Evolutionary conservation across 2,113 vertebrate genomes (phyloP), one percentile per base, ranked within the genome.

Genomic region (Cyrtonyx montezumae): DNA sequence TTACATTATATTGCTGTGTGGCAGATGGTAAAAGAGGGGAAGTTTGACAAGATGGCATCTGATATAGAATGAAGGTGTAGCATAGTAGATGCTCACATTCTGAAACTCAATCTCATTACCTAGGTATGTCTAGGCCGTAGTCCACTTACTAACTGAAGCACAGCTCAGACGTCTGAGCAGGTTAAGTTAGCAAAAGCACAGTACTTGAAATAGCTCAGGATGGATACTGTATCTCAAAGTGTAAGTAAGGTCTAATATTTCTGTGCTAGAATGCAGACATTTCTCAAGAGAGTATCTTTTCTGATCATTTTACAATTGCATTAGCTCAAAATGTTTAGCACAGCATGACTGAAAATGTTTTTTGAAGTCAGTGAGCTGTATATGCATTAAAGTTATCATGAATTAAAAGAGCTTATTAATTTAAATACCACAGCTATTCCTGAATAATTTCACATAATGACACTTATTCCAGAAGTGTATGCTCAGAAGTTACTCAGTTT

Each of bases 201-300:
- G 56, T 53, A 75, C 30, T 8, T 79, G 40, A n/a, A 75, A 26
- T 73, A 49, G 28, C 45, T 83, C 49, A 74, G n/a, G 36, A 25
- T 83, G 25, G 59, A 70, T 74, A 69, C 40, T 79, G 22, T 20
- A 14, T 34, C 36, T 34, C 71, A 69, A 61, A 83, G 14, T 30
- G 79, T 12, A 9, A 88, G 28, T 11, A 46, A 76, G 0, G 0
- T 65, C 68, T 87, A 68, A 6, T 37, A 59, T 43, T 25, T 83
- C 34, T 83, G 51, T 65, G 56, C 37, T 90, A 61, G 34, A 61
- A 43, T 5, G 12, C 10, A 75, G 65, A 51, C 28, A 61, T 23
- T 76, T 91, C 53, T 82, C 67, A 83, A 62, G n/a, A 89, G 62
- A 75, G 81, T 87, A 84, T 45, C 30, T 87, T 46, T 48, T 84